These are phyloP conservation scores for Candidula unifasciata DNA, from an alignment of 2,888 invertebrate species.

Conservation along the genomic window DNA sequence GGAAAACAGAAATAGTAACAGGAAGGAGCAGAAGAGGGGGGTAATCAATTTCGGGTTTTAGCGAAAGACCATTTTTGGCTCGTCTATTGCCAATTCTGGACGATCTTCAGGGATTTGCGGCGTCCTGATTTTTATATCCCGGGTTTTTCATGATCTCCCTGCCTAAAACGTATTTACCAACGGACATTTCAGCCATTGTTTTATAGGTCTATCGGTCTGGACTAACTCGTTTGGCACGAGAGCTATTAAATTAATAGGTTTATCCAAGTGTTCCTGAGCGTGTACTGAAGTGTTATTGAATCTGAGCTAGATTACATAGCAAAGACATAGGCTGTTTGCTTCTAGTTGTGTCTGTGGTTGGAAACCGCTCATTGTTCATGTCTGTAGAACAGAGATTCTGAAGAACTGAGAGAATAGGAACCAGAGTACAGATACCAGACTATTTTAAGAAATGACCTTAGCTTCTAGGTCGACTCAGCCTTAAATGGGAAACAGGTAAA, in stretches of 20 bases:
- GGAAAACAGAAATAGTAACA: not conserved
- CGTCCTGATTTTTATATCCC: slow-evolving; percentile 23
- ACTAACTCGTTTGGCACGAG: not conserved
- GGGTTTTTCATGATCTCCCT: slow-evolving; percentile 12
- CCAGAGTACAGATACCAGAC: too few relatives aligned
- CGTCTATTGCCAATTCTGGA: slow-evolving; percentile 38
- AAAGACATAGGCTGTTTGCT: not conserved
- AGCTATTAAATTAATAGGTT: slow-evolving; percentile 20
- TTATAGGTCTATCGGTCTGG: not conserved
- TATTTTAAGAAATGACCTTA: too few relatives aligned
- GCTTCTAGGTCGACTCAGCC: too few relatives aligned
- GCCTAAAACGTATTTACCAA: slow-evolving; percentile 34
- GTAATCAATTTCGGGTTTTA: slow-evolving; percentile 21
- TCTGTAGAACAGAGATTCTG: too few relatives aligned
- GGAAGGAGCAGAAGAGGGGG: not conserved
- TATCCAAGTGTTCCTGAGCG: not conserved
- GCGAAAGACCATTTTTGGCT: slow-evolving; percentile 28
- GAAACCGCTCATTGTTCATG: too few relatives aligned
- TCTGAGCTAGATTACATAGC: not conserved
- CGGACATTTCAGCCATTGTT: slow-evolving; percentile 7
- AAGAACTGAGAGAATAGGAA: too few relatives aligned
- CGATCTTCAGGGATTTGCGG: slow-evolving; percentile 27
- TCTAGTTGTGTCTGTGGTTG: too few relatives aligned
- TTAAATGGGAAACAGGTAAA: too few relatives aligned
- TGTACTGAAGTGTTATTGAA: not conserved